Conservation (phyloP, 2,888 invertebrate species). For the Himalopsyche anomala region DNA sequence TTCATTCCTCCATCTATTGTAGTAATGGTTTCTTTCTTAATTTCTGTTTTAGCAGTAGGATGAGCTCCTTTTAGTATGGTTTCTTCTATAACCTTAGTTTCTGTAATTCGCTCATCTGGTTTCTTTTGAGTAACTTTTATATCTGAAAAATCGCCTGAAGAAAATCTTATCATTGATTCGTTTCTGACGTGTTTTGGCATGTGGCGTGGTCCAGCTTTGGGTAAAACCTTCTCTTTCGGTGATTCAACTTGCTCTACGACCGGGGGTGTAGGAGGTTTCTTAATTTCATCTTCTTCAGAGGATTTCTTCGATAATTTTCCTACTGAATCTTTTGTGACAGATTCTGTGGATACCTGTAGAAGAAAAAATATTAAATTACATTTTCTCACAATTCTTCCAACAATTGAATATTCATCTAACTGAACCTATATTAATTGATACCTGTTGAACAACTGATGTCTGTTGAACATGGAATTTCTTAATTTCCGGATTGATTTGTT, state of each 20-base stretch:
- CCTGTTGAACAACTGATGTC: constrained; percentile 63
- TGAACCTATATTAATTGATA: constrained; percentile 14
- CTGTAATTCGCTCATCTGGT: constrained; percentile 74
- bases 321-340: constrained; percentile 51
- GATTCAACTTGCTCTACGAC: constrained; percentile 52
- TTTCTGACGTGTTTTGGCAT: constrained; percentile 76
- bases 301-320: constrained; percentile 62
- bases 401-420: too few relatives aligned
- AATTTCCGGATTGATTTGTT: constrained; percentile 79
- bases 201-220: constrained; percentile 72
- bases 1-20: constrained; percentile 68
- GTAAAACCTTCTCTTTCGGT: constrained; percentile 64
- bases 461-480: constrained; percentile 76
- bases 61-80: constrained; percentile 75
- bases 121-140: constrained; percentile 75
- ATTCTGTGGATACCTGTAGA: constrained; percentile 54
- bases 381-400: too few relatives aligned
- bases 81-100: constrained; percentile 71
- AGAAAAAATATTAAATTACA: neutral
- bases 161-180: constrained; percentile 75
- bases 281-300: constrained; percentile 61
- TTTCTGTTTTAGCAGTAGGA: constrained; percentile 76
- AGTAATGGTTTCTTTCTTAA: constrained; percentile 70
- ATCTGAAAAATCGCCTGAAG: constrained; percentile 76
- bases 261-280: constrained; percentile 47